Evolutionary conservation across 2,113 vertebrate species (phyloP).

Genomic region (Saiga tatarica): DNA sequence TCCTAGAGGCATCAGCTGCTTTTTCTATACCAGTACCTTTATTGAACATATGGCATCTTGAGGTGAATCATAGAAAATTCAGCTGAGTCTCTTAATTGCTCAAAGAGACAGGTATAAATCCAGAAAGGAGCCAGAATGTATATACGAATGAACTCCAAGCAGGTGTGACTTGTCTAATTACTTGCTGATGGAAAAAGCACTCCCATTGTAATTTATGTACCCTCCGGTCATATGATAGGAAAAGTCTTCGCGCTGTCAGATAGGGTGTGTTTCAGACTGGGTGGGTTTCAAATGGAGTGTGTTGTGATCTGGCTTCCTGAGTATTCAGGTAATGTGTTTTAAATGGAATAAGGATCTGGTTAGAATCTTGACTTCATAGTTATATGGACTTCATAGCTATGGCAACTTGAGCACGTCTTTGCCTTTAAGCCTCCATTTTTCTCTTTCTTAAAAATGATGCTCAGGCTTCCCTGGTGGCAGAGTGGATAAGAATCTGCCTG

Average conservation of each 20-base stretch:
- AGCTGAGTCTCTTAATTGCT: constrained; percentile 55
- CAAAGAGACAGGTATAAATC: constrained; percentile 48
- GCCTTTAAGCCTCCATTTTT: neutral
- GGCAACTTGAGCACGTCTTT: neutral
- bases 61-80: constrained; percentile 50
- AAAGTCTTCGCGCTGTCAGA: neutral
- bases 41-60: constrained; percentile 60
- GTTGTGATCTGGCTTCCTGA: neutral
- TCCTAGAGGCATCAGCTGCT: constrained; percentile 32
- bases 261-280: neutral
- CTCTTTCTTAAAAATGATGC: neutral
- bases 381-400: neutral
- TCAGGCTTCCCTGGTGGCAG: neutral
- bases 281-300: neutral
- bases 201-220: constrained; percentile 17
- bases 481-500: neutral
- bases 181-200: constrained; percentile 19
- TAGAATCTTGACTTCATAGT: neutral
- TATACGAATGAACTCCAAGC: constrained; percentile 38
- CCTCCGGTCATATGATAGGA: neutral
- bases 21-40: neutral
- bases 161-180: neutral
- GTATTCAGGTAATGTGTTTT: neutral
- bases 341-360: neutral
- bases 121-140: neutral